Percentiles rank a stretch among this genome's conserved stretches.
Conservation (phyloP, 2,888 invertebrate genomes). For the Campoplex nolae region DNA sequence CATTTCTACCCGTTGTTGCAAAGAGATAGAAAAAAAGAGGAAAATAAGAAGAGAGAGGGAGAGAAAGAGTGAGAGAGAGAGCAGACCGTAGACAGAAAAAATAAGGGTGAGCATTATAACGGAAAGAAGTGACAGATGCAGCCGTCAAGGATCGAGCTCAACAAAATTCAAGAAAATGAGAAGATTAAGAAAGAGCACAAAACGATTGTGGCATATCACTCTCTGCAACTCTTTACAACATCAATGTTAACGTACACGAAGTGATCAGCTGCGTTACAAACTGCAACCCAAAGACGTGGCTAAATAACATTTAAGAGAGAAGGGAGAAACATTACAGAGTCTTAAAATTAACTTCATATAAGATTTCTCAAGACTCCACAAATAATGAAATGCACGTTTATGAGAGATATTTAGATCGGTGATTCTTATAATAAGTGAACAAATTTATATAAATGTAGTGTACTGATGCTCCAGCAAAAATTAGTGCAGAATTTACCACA, state of each 20-base stretch:
- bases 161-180: slow-evolving; percentile 1
- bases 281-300: too few relatives aligned
- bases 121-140: slow-evolving; percentile 29
- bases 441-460: too few relatives aligned
- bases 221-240: background rate
- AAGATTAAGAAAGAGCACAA: slow-evolving; percentile 19
- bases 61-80: slow-evolving; percentile 50
- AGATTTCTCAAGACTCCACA: too few relatives aligned
- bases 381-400: too few relatives aligned
- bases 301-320: too few relatives aligned
- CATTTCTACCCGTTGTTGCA: slow-evolving; percentile 67
- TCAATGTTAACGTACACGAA: background rate
- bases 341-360: too few relatives aligned
- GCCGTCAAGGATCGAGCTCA: slow-evolving; percentile 21
- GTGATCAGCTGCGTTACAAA: background rate
- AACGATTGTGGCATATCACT: background rate
- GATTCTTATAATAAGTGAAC: too few relatives aligned
- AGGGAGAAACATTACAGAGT: too few relatives aligned
- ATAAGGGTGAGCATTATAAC: slow-evolving; percentile 23
- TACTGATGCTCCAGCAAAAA: too few relatives aligned
- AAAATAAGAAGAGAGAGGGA: slow-evolving; percentile 39
- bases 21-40: slow-evolving; percentile 33
- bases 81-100: slow-evolving; percentile 12
- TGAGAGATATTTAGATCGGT: too few relatives aligned
- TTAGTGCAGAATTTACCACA: too few relatives aligned